These are phyloP conservation scores for Intellagama lesueurii DNA, from an alignment of 2,797 vertebrate genomes.

Conservation along the genomic window DNA sequence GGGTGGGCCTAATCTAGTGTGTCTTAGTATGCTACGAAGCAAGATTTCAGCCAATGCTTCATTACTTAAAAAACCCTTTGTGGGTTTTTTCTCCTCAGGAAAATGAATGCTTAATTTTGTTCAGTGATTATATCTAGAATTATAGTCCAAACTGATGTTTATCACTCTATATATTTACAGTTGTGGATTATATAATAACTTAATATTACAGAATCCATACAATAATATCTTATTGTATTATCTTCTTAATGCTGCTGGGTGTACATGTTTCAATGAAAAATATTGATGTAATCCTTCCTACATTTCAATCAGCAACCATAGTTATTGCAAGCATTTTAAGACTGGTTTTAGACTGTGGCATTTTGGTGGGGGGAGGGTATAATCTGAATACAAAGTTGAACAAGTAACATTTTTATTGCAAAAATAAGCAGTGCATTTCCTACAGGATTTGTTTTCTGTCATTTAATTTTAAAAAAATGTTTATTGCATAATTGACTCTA, in stretches of 20 bases:
- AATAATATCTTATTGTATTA: conserved; percentile 27
- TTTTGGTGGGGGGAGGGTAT: conserved; percentile 28
- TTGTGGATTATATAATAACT: neutral
- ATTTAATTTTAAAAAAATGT: conserved; percentile 33
- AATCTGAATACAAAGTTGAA: conserved; percentile 29
- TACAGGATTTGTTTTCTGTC: conserved; percentile 47
- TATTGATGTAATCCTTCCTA: conserved; percentile 54
- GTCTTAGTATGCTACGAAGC: no score
- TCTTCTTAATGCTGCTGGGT: conserved; percentile 53
- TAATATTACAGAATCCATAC: conserved; percentile 42
- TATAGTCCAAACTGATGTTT: neutral
- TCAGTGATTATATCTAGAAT: neutral
- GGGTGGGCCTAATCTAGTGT: no score
- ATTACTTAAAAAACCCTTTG: neutral
- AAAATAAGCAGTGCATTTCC: conserved; percentile 50
- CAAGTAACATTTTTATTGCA: conserved; percentile 48
- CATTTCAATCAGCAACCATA: conserved; percentile 61
- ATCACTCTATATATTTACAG: neutral
- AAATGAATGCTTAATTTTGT: neutral
- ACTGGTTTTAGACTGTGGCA: conserved; percentile 49
- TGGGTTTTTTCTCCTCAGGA: neutral
- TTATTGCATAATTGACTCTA: conserved; percentile 34
- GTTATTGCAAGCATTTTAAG: conserved; percentile 34
- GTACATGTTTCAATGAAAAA: conserved; percentile 46
- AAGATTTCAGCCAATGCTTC: neutral